Conservation (phyloP, 2,113 vertebrate genomes). For the Xenus cinereus region DNA sequence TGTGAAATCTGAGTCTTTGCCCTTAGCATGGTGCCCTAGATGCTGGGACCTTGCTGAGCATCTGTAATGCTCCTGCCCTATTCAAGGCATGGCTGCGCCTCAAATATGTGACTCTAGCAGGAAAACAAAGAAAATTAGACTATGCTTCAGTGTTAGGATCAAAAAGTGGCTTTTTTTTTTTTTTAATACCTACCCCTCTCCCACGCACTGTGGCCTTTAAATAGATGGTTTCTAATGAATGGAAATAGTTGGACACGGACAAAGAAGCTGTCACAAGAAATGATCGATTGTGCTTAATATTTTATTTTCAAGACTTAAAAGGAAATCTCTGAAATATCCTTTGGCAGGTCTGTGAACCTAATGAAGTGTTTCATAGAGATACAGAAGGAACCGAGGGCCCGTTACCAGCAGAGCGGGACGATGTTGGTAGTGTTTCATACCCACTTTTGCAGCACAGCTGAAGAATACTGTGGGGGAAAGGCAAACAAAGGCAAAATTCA, state of each 20-base stretch:
- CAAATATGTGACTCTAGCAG: background rate
- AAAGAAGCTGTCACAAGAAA: background rate
- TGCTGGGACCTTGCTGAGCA: background rate
- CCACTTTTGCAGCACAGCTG: background rate
- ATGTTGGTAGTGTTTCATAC: background rate
- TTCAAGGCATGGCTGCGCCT: background rate
- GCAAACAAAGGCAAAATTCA: background rate
- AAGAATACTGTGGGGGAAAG: background rate
- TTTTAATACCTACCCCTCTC: background rate
- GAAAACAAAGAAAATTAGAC: background rate
- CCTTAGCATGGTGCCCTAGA: background rate
- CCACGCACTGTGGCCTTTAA: background rate
- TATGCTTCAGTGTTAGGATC: background rate
- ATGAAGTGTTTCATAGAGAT: background rate
- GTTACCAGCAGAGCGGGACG: background rate
- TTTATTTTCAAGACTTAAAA: slow-evolving; percentile 41
- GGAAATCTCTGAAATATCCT: slow-evolving; percentile 22
- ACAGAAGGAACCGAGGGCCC: background rate
- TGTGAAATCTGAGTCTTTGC: background rate
- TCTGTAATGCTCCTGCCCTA: background rate
- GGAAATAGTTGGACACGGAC: background rate
- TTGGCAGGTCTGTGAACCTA: slow-evolving; percentile 16
- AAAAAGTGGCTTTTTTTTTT: background rate
- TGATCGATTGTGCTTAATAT: slow-evolving; percentile 30
- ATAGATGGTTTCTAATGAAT: slow-evolving; percentile 8